phyloP scores from a whole-genome alignment of 2,888 invertebrate genomes.

The Oxystoma pomonae region DNA sequence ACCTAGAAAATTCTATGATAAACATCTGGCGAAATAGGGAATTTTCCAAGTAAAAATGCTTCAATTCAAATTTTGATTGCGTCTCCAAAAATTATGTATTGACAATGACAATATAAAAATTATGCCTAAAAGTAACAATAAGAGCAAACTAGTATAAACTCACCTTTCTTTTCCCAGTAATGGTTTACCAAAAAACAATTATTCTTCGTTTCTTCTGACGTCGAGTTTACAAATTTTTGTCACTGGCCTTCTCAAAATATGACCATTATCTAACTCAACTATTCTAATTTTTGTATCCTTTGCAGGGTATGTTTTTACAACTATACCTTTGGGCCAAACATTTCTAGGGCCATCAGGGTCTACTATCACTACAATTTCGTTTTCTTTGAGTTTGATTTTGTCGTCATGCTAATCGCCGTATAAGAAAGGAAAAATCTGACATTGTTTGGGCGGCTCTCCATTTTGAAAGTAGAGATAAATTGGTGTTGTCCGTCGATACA shows the following conservation, averaged over 20 bases:
- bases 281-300: not conserved
- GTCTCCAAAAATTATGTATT: not conserved
- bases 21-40: not conserved
- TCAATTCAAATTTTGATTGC: not conserved
- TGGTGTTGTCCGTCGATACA: not conserved
- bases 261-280: not conserved
- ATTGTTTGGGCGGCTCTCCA: slow-evolving; percentile 4
- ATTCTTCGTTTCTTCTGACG: not conserved
- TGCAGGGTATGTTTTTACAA: not conserved
- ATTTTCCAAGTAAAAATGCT: not conserved
- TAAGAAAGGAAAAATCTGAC: not conserved
- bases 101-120: not conserved
- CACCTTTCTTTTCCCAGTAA: not conserved
- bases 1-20: not conserved
- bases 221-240: not conserved
- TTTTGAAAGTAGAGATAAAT: slow-evolving; percentile 3
- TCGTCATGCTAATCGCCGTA: not conserved
- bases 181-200: not conserved
- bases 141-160: not conserved
- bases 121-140: not conserved
- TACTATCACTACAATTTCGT: not conserved
- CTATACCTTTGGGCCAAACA: not conserved
- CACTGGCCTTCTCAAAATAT: not conserved
- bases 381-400: not conserved
- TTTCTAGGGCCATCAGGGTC: not conserved